Base-by-base conservation (phyloP, 2,797 vertebrate species). In the Apogon hyalosoma region DNA sequence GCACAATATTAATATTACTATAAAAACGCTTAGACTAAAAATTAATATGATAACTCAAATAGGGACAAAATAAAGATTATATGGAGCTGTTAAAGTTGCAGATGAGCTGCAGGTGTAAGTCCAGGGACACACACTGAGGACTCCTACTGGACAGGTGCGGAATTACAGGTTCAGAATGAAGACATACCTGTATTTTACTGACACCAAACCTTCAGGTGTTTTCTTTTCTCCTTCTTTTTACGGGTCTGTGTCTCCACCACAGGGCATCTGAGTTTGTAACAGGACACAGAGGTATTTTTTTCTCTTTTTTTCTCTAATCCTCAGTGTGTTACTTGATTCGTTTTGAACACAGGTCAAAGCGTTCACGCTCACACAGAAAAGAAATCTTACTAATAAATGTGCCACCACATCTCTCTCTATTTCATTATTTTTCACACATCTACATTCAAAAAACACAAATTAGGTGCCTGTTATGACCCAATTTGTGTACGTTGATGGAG, bases 81-180 rank as follows among this genome's bases (percentile, higher is more conserved):
- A 9, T 55, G 45, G 1, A 41, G 15, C 21, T 40, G 55, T 11
- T 14, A 11, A 53, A 21, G 6, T 1, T 24, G 14, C 3, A 15
- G 43, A 54, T n/a, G 38, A 24, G 24, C 10, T 21, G 54, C 50
- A 54, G 16, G 53, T 58, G 53, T 45, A 10, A 18, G 15, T n/a
- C 18, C 41, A 51, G 36, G 18, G 55, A 19, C 14, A 31, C 41
- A 19, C 28, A 16, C 38, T 14, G 54, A 42, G 18, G 49, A n/a
- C 63, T 38, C 41, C 28, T 56, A 12, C 55, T 61, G 73, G 63
- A 24, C 68, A 64, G 67, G 72, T 75, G 41, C 54, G 21, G 49
- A 39, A 55, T 1, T 48, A 5, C 38, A 19, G 40, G 11, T 2
- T 48, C 18, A 55, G 11, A 41, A 13, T 6, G 2, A 5, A 8